Conservation (phyloP, 1,140 invertebrate genomes). For the Penaeus japonicus region DNA sequence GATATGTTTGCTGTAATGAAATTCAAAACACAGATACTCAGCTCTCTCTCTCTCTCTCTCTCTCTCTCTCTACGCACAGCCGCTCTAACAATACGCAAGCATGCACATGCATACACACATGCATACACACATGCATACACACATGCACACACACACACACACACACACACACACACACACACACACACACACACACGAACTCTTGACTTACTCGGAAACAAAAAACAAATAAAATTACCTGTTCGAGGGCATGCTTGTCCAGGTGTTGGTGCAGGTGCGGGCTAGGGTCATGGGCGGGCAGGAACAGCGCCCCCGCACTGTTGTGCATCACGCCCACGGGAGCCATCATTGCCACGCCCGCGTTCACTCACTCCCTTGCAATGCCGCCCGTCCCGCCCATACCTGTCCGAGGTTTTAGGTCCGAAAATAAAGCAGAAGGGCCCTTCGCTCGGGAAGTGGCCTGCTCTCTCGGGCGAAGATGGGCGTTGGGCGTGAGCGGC, state of each 20-base stretch:
- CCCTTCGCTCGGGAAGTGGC: too few relatives aligned
- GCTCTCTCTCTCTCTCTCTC: too few relatives aligned
- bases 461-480: too few relatives aligned
- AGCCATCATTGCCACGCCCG: conserved; percentile 19
- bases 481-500: too few relatives aligned
- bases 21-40: too few relatives aligned
- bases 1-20: too few relatives aligned
- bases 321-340: conserved; percentile 47
- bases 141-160: not conserved
- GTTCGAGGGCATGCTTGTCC: conserved; percentile 41
- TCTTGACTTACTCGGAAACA: too few relatives aligned
- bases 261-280: conserved; percentile 48
- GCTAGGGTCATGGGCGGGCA: conserved; percentile 34
- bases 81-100: too few relatives aligned
- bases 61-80: too few relatives aligned
- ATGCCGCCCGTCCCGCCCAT: not conserved
- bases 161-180: not conserved
- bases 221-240: conserved; percentile 11
- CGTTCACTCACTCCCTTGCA: not conserved
- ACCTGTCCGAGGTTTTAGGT: not conserved
- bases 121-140: too few relatives aligned
- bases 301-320: conserved; percentile 47
- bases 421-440: too few relatives aligned
- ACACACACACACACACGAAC: not conserved
- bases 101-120: too few relatives aligned